phyloP scores from a whole-genome alignment of 37 sponge, comb jelly and placozoan species.

The Cliona cf. orientalis region DNA sequence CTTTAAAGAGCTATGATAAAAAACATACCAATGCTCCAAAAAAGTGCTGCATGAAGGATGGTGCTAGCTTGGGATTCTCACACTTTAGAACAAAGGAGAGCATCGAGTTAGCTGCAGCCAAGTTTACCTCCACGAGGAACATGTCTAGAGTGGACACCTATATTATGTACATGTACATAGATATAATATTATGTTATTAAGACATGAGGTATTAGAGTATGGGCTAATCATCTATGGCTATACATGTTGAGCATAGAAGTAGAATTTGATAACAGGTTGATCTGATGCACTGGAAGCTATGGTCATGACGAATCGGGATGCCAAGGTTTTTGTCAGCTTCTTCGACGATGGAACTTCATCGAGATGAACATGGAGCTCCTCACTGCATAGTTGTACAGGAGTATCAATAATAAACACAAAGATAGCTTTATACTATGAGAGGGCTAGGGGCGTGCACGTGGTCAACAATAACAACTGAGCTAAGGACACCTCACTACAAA shows the following conservation, averaged over 20 bases:
- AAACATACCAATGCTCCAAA: constrained; percentile 60
- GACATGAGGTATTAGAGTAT: too few species aligned
- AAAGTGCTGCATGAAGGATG: constrained; percentile 68
- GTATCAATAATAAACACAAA: too few species aligned
- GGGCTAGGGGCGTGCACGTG: too few species aligned
- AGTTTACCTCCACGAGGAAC: constrained; percentile 71
- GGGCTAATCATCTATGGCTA: too few species aligned
- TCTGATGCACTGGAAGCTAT: constrained; percentile 89
- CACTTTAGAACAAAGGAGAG: constrained; percentile 70
- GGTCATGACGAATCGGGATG: constrained; percentile 55
- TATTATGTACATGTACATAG: too few species aligned
- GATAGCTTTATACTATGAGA: too few species aligned
- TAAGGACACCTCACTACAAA: too few species aligned
- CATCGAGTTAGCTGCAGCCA: constrained; percentile 33
- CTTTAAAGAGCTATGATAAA: too few species aligned
- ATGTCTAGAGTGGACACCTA: constrained; percentile 70
- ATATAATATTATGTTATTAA: too few species aligned
- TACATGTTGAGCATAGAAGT: constrained; percentile 91
- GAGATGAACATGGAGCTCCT: constrained; percentile 67
- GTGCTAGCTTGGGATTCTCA: constrained; percentile 54
- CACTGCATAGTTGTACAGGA: constrained; percentile 28
- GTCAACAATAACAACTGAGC: too few species aligned
- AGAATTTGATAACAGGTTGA: constrained; percentile 73
- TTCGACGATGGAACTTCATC: constrained; percentile 58
- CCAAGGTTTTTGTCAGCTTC: constrained; percentile 63